Evolutionary conservation across 2,113 vertebrate genomes (phyloP), one percentile per base, ranked within the genome.

Genomic region (Datnioides undecimradiatus): DNA sequence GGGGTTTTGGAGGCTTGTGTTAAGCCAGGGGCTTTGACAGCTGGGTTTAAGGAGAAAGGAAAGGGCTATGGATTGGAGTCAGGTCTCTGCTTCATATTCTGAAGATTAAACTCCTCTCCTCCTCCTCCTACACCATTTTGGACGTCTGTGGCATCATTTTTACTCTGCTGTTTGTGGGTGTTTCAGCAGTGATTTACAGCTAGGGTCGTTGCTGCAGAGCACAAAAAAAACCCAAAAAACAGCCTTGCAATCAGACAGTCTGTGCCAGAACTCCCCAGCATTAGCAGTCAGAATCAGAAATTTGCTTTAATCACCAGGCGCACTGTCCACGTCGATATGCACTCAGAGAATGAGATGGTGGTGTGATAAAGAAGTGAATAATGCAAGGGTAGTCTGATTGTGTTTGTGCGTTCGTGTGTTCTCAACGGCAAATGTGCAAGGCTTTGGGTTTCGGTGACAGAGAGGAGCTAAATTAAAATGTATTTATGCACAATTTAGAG

Each of bases 21-120:
- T 90, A 91, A 85, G 81, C 86, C 80, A 51, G 67, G 65, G 73
- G 86, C 80, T 91, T 85, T 90, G 84, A 87, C 88, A 91, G 84
- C 84, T 81, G 57, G 76, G 73, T 90, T 91, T 91, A 87, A 81
- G 81, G 76, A 82, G 70, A 85, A 71, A 84, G 76, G 85, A 87
- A 33, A 60, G 76, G 79, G 84, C 80, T 80, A 72, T 16, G 75
- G 84, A 87, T 90, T 84, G 88, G 82, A 90, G 88, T 91, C 82
- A 88, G 82, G 80, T 84, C 74, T 87, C 76, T 82, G 25, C 83
- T 87, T 90, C 87, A 79, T 87, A 90, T 87, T 73, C 87, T 45
- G 59, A 80, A 88, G 87, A 89, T 89, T 91, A 85, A 89, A 85
- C 78, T 83, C 80, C 86, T 69, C 51, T 87, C 83, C 87, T 79